Evolutionary conservation across 2,797 vertebrate species (phyloP).

Genomic region (Artibeus lituratus): DNA sequence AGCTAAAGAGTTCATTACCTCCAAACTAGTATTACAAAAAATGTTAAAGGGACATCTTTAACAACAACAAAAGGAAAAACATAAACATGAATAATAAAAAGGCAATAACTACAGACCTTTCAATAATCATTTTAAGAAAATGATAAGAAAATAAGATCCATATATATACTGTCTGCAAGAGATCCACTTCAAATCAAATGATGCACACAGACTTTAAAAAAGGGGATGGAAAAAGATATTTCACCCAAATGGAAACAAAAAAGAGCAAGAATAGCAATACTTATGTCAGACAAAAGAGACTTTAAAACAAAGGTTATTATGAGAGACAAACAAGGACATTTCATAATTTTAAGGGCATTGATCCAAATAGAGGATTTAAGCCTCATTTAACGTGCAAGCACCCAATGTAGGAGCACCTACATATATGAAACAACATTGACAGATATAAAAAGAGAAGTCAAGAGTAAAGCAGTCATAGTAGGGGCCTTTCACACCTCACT

Average conservation of each 20-base stretch:
- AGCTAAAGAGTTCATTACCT: no score
- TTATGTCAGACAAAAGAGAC: background rate
- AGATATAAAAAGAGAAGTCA: background rate
- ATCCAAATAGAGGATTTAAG: background rate
- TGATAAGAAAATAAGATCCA: background rate
- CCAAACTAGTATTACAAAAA: no score
- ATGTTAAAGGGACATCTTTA: no score
- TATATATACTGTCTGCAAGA: background rate
- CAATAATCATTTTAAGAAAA: background rate
- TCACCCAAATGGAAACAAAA: background rate
- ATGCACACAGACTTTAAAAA: background rate
- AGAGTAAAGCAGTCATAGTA: background rate
- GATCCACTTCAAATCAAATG: background rate
- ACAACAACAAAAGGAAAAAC: no score
- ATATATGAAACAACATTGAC: background rate
- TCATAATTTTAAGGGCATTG: background rate
- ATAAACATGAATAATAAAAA: background rate
- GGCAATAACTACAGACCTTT: background rate
- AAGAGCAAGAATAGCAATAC: background rate
- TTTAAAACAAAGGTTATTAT: background rate
- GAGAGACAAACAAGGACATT: background rate
- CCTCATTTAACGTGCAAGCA: background rate
- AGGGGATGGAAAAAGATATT: background rate
- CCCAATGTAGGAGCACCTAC: background rate
- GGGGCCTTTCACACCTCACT: background rate